Conservation (phyloP, 2,797 vertebrate species). For the Gambusia yucatana region DNA sequence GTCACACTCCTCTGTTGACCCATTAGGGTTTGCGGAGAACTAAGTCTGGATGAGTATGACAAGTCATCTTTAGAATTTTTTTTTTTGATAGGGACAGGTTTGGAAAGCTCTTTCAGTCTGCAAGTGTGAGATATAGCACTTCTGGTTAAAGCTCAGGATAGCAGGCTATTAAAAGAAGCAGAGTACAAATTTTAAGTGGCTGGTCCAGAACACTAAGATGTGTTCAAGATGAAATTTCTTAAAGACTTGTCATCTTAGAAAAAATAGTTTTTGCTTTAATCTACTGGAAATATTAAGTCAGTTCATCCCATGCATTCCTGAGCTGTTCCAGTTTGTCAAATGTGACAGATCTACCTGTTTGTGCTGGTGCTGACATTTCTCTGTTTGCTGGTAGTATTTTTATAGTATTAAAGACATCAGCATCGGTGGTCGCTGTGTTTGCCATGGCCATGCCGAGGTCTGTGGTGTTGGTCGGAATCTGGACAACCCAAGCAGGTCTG, state of each 20-base stretch:
- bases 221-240: neutral
- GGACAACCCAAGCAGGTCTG: constrained; percentile 74
- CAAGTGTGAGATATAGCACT: constrained; percentile 25
- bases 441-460: constrained; percentile 89
- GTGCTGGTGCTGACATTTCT: constrained; percentile 12
- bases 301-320: constrained; percentile 13
- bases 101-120: constrained; percentile 33
- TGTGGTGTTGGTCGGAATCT: constrained; percentile 75
- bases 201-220: neutral
- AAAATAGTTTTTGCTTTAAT: neutral
- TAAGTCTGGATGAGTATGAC: constrained; percentile 33
- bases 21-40: constrained; percentile 35
- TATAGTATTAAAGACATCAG: constrained; percentile 98
- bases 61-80: constrained; percentile 21
- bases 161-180: neutral
- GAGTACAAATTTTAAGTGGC: neutral
- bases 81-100: constrained; percentile 22
- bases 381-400: constrained; percentile 85
- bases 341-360: constrained; percentile 18
- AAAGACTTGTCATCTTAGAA: neutral
- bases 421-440: constrained; percentile 91
- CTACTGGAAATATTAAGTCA: neutral
- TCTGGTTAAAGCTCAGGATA: neutral
- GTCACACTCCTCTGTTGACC: constrained; percentile 36
- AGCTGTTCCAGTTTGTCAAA: constrained; percentile 18